Conservation (phyloP, 2,113 vertebrate genomes). For the Megaleporinus macrocephalus region DNA sequence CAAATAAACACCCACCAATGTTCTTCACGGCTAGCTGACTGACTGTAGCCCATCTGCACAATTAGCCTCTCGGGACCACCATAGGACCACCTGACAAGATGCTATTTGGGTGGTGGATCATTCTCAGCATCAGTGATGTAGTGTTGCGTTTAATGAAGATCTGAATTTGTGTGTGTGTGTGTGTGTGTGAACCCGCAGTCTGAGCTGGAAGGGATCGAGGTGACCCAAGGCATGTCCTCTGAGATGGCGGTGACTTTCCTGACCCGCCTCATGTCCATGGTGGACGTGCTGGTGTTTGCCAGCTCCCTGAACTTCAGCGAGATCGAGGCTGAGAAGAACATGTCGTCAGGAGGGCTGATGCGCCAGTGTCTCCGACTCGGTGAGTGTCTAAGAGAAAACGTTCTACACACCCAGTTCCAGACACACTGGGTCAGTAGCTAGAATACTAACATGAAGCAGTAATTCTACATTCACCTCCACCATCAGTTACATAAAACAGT, state of each 20-base stretch:
- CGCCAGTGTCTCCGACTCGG: slow-evolving; percentile 94
- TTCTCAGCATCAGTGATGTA: too few species aligned
- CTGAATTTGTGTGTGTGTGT: too few species aligned
- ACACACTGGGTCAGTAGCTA: too few species aligned
- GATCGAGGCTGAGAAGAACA: slow-evolving; percentile 98
- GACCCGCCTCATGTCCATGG: slow-evolving; percentile 96
- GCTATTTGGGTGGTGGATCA: background rate
- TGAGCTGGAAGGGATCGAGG: slow-evolving; percentile 94
- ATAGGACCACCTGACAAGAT: background rate
- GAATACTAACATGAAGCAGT: too few species aligned
- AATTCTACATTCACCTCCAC: too few species aligned
- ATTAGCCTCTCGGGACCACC: too few species aligned
- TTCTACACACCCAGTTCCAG: too few species aligned
- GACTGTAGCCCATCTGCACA: too few species aligned
- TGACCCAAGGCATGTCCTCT: slow-evolving; percentile 96
- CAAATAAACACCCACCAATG: too few species aligned
- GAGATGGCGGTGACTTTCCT: slow-evolving; percentile 95
- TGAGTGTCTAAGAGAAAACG: slow-evolving; percentile 65
- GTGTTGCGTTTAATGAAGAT: too few species aligned
- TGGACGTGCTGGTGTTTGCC: slow-evolving; percentile 95
- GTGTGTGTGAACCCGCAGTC: slow-evolving; percentile 70
- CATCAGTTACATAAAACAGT: too few species aligned
- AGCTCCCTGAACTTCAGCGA: slow-evolving; percentile 98
- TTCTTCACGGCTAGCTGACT: too few species aligned
- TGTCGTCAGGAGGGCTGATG: slow-evolving; percentile 97